These are phyloP conservation scores for Mohoua ochrocephala DNA, from an alignment of 2,113 vertebrate genomes.

Conservation along the genomic window DNA sequence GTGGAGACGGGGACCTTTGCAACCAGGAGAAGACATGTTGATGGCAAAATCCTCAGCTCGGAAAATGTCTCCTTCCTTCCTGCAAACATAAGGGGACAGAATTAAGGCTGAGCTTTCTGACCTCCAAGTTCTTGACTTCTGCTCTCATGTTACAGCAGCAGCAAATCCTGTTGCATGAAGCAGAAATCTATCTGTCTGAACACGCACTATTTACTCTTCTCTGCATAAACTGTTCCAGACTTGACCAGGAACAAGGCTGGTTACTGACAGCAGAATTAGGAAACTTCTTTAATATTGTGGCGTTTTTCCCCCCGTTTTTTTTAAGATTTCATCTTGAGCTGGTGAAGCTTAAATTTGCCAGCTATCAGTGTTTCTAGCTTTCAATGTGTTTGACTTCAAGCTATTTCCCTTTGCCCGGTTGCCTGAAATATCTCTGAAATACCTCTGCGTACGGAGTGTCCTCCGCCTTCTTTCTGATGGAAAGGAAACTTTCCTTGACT, in stretches of 20 bases:
- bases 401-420: neutral
- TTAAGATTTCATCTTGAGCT: neutral
- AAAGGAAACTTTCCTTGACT: neutral
- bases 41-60: neutral
- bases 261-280: neutral
- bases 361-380: neutral
- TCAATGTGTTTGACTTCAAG: neutral
- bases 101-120: neutral
- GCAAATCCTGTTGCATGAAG: constrained; percentile 3
- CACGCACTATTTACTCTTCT: neutral
- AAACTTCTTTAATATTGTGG: neutral
- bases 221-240: neutral
- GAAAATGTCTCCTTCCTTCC: neutral
- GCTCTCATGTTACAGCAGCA: constrained; percentile 15
- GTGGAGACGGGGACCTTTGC: neutral
- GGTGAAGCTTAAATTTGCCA: neutral
- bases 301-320: fast-evolving
- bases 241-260: neutral
- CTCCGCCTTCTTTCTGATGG: neutral
- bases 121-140: neutral
- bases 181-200: neutral
- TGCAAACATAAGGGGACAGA: neutral
- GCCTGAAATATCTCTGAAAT: neutral
- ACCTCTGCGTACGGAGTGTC: neutral
- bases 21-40: neutral